phyloP scores from a whole-genome alignment of 2,113 vertebrate species.

The Vombatus ursinus region DNA sequence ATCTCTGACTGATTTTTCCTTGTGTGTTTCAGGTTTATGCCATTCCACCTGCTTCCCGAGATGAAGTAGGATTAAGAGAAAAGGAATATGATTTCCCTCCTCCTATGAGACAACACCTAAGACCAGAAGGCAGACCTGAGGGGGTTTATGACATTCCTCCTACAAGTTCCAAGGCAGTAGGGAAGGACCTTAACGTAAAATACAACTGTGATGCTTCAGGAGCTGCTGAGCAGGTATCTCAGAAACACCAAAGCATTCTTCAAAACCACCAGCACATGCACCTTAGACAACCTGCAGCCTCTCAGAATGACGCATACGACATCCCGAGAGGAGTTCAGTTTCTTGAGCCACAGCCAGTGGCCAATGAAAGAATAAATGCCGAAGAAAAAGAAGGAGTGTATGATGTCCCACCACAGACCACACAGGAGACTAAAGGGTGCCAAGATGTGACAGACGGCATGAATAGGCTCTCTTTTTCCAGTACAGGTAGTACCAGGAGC shows the following conservation, averaged over 20 bases:
- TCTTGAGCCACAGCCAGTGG: conserved; percentile 76
- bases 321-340: conserved; percentile 88
- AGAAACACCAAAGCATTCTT: conserved; percentile 81
- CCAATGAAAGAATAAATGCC: conserved; percentile 70
- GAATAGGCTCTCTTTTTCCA: conserved; percentile 95
- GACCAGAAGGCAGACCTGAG: conserved; percentile 86
- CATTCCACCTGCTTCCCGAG: conserved; percentile 82
- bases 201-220: conserved; percentile 83
- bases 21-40: conserved; percentile 88
- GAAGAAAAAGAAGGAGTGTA: conserved; percentile 89
- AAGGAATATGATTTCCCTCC: conserved; percentile 91
- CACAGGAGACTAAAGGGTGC: conserved; percentile 80
- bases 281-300: conserved; percentile 72
- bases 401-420: conserved; percentile 88
- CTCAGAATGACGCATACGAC: conserved; percentile 91
- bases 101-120: conserved; percentile 79
- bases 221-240: conserved; percentile 62
- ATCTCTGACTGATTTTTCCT: neutral
- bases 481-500: conserved; percentile 94
- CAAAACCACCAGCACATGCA: conserved; percentile 77
- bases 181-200: conserved; percentile 80
- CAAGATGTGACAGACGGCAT: conserved; percentile 92
- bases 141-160: conserved; percentile 95
- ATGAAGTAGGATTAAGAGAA: conserved; percentile 84
- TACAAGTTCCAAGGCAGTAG: conserved; percentile 81